Percentiles rank a stretch among this genome's conserved stretches.
phyloP scores from a whole-genome alignment of 2,888 invertebrate species.

The Aphidoletes aphidimyza region DNA sequence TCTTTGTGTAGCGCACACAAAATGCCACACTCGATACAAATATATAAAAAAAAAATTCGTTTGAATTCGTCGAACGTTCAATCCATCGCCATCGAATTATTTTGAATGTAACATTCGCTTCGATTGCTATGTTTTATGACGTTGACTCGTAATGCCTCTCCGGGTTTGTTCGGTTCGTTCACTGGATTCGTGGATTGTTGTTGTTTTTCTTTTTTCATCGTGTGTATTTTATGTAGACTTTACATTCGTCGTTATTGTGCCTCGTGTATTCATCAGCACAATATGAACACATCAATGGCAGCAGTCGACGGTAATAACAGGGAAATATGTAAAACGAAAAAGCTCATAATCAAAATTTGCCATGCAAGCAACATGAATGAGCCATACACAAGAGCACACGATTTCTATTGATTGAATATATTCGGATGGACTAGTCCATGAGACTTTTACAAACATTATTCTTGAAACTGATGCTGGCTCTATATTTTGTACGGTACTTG shows the following conservation, averaged over 20 bases:
- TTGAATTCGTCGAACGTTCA: neutral
- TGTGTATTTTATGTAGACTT: neutral
- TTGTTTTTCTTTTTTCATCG: no score
- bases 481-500: neutral
- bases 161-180: no score
- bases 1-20: neutral
- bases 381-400: neutral
- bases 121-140: conserved; percentile 34
- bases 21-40: neutral
- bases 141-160: no score
- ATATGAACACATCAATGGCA: conserved; percentile 49
- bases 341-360: conserved; percentile 43
- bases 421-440: no score
- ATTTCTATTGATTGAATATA: conserved; percentile 8
- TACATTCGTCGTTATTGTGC: conserved; percentile 20
- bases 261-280: conserved; percentile 45
- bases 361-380: neutral
- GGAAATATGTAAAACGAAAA: conserved; percentile 48
- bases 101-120: conserved; percentile 40
- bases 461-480: no score
- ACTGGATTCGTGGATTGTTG: no score
- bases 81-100: conserved; percentile 38
- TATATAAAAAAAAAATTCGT: neutral
- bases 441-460: no score
- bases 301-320: conserved; percentile 33